Conservation (phyloP, 2,797 vertebrate genomes). For the Danio aesculapii region DNA sequence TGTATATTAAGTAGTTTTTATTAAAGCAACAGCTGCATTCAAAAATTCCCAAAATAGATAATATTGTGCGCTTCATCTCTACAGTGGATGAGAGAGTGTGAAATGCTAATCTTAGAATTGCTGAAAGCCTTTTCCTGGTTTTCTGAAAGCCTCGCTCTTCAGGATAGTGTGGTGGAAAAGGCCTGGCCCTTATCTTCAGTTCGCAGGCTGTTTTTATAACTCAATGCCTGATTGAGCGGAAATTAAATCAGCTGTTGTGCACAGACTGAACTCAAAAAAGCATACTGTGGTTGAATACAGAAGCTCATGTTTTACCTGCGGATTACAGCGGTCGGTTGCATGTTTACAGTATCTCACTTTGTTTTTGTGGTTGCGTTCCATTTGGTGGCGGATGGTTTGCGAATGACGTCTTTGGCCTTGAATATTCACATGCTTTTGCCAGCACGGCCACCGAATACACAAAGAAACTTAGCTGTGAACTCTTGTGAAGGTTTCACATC, state of each 20-base stretch:
- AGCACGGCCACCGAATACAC: constrained; percentile 2
- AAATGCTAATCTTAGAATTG: background rate
- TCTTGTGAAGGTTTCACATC: constrained; percentile 29
- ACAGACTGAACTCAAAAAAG: background rate
- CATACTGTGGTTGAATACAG: background rate
- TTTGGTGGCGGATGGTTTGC: constrained; percentile 27
- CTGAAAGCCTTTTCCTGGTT: constrained; percentile 22
- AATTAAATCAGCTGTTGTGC: constrained; percentile 40
- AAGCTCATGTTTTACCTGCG: background rate
- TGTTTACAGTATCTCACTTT: constrained; percentile 10
- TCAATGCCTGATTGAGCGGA: constrained; percentile 1
- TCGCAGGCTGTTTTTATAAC: constrained; percentile 13
- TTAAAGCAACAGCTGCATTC: background rate
- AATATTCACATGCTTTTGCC: constrained; percentile 20
- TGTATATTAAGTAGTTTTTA: no score
- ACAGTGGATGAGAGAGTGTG: constrained; percentile 12
- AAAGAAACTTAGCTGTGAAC: background rate
- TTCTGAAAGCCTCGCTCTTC: constrained; percentile 2
- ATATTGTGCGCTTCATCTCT: constrained; percentile 11
- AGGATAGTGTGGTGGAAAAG: background rate
- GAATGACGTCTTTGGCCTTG: constrained; percentile 51
- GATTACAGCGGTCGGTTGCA: constrained; percentile 15
- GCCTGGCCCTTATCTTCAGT: constrained; percentile 23
- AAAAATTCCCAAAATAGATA: no score
- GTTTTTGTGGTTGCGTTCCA: constrained; percentile 1